Evolutionary conservation across 2,888 invertebrate species (phyloP).

Genomic region (Andrena hattorfiana): DNA sequence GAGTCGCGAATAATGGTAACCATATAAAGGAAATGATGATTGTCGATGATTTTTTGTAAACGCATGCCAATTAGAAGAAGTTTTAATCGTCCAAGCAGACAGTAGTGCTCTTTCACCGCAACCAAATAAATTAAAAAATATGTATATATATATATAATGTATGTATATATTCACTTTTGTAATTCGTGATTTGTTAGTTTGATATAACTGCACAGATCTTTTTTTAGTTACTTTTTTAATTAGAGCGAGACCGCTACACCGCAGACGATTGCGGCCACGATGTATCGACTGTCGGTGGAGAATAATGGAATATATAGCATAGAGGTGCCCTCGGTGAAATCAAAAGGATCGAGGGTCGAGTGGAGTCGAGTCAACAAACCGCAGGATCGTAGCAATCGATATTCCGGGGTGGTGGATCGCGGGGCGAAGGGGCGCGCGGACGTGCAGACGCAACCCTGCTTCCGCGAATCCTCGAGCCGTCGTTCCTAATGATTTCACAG

Average conservation of each 20-base stretch:
- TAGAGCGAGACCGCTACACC: conserved; percentile 78
- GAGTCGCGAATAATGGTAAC: conserved; percentile 74
- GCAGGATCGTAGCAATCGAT: not conserved
- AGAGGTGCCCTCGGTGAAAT: conserved; percentile 83
- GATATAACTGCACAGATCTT: conserved; percentile 85
- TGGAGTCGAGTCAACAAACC: not conserved
- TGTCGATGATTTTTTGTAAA: conserved; percentile 75
- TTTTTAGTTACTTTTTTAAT: conserved; percentile 74
- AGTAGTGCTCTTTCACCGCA: conserved; percentile 85
- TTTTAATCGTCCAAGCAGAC: conserved; percentile 83
- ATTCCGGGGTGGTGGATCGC: too few species aligned
- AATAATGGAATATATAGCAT: conserved; percentile 80
- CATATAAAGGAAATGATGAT: conserved; percentile 68
- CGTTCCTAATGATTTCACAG: conserved; percentile 69
- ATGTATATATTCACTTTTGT: conserved; percentile 70
- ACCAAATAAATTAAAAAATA: conserved; percentile 76
- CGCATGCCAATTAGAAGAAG: conserved; percentile 85
- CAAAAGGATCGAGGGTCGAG: conserved; percentile 84
- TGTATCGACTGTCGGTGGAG: conserved; percentile 79
- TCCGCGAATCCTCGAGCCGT: conserved; percentile 66
- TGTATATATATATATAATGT: conserved; percentile 65
- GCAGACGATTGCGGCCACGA: conserved; percentile 78
- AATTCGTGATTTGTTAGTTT: conserved; percentile 82
- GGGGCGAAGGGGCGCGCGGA: too few species aligned
- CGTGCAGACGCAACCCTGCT: not conserved